phyloP scores from a whole-genome alignment of 2,888 invertebrate genomes.

The Zele albiditarsus region DNA sequence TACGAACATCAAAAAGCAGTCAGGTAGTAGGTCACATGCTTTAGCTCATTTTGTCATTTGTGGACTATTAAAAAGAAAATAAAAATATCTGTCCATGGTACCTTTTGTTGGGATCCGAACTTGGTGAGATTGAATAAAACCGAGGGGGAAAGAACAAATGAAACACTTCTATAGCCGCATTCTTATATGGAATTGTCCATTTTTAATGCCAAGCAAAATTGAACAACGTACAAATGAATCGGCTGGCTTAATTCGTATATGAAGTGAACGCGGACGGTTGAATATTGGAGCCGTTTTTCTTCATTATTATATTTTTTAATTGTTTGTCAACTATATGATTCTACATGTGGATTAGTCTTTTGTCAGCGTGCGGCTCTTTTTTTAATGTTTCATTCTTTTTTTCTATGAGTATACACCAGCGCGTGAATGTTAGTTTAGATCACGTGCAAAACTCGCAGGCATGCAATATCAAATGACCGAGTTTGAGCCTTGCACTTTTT shows the following conservation, averaged over 20 bases:
- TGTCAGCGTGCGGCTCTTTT: neutral
- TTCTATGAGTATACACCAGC: neutral
- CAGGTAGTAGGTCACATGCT: slow-evolving; percentile 51
- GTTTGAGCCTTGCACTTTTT: neutral
- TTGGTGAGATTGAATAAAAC: neutral
- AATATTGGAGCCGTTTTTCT: slow-evolving; percentile 31
- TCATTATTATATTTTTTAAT: neutral
- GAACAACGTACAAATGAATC: slow-evolving; percentile 19
- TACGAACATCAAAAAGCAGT: slow-evolving; percentile 65
- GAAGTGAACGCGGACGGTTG: slow-evolving; percentile 49
- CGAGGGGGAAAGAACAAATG: neutral
- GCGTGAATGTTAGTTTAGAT: neutral
- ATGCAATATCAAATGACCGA: slow-evolving; percentile 8
- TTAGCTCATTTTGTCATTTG: slow-evolving; percentile 35
- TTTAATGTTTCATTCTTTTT: neutral
- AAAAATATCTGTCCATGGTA: neutral
- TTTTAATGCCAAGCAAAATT: neutral
- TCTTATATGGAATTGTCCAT: slow-evolving; percentile 26
- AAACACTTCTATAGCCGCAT: slow-evolving; percentile 29
- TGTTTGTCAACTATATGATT: neutral
- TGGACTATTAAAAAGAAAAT: neutral
- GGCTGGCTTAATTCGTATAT: slow-evolving; percentile 41
- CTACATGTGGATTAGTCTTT: slow-evolving; percentile 8
- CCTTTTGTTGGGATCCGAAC: neutral
- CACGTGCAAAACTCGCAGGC: neutral